These are phyloP conservation scores for Odontomachus brunneus DNA, from an alignment of 1,140 invertebrate genomes.

Conservation along the genomic window DNA sequence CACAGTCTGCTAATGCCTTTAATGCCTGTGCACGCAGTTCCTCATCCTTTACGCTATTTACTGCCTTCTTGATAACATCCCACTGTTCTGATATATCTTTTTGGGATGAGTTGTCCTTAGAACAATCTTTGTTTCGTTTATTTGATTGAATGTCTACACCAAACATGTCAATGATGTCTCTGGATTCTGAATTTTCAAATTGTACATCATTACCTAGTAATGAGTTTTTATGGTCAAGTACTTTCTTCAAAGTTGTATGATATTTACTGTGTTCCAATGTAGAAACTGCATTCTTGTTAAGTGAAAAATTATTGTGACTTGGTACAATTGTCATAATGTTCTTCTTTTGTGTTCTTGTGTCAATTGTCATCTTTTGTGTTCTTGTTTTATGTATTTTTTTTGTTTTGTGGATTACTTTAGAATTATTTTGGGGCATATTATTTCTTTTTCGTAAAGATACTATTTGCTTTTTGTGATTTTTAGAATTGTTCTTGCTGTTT, in stretches of 20 bases:
- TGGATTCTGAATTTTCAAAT: neutral
- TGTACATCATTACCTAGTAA: neutral
- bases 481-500: neutral
- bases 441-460: neutral
- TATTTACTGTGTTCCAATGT: neutral
- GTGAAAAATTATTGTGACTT: slow-evolving; percentile 21
- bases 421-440: neutral
- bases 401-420: neutral
- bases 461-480: neutral
- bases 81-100: slow-evolving; percentile 37
- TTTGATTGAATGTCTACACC: neutral
- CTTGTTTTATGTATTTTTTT: neutral
- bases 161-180: neutral
- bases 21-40: slow-evolving; percentile 67
- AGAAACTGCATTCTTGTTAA: slow-evolving; percentile 15
- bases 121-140: neutral
- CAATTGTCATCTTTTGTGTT: no score
- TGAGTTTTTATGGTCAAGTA: neutral
- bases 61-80: slow-evolving; percentile 69
- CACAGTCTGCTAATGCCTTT: slow-evolving; percentile 69
- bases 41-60: slow-evolving; percentile 68
- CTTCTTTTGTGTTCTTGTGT: slow-evolving; percentile 4
- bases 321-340: slow-evolving; percentile 63
- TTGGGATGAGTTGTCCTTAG: neutral
- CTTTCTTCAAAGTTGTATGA: neutral